Base-by-base conservation (phyloP, 2,113 vertebrate species). In the Sialia sialis region DNA sequence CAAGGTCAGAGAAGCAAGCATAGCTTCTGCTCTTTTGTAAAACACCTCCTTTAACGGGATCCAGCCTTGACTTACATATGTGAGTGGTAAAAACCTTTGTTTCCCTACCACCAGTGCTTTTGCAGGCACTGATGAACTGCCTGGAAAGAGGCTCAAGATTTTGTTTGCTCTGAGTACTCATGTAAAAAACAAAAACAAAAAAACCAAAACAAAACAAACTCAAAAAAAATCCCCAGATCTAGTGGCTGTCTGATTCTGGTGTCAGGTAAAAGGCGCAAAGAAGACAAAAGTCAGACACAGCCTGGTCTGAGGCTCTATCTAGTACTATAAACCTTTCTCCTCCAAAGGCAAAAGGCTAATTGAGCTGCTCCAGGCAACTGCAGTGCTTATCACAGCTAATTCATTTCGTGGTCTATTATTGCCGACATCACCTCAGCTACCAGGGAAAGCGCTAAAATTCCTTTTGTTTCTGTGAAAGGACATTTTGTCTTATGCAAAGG, bases 361-460 rank as follows among this genome's bases (percentile, higher is more conserved):
- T 93, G 85, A 94, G 76, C 79, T 88, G 93, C 92, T 91, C 95
- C 43, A 84, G 94, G 95, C 95, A 97, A 96, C 95, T 75, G 90
- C 77, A 76, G 72, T 30, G 51, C 91, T 96, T 96, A 96, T 94
- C 90, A 87, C 67, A 93, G 84, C 51, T 94, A 87, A 94, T 96
- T 96, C 87, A 89, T 87, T 94, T 90, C 82, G 56, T 67, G 70
- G 18, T 66, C 41, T 49, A 17, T 72, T 90, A 90, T 62, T 91
- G 67, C 90, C 0, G 1, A 74, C 89, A 85, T 90, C 83, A 91
- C 84, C 89, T 86, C 79, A 44, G 76, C 29, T 84, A 78, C 66
- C 76, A 76, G 38, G 29, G 59, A 95, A 94, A 66, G 56, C 20
- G 30, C 66, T 64, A 80, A 90, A 96, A 94, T 84, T 60, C 23